Evolutionary conservation across 2,888 invertebrate genomes (phyloP).

Genomic region (Nemurella pictetii): DNA sequence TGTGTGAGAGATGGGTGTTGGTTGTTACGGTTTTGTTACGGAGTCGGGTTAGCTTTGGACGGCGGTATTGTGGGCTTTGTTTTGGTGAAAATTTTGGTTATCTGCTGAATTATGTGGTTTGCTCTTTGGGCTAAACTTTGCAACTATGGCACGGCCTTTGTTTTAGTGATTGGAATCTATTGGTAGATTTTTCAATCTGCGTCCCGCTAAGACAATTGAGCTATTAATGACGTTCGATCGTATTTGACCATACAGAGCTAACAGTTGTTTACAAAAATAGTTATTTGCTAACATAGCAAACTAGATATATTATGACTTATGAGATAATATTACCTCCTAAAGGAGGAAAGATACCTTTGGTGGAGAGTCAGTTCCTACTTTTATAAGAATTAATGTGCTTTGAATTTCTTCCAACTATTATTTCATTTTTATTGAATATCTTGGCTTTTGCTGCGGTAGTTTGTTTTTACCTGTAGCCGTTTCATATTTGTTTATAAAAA

Average conservation of each 20-base stretch:
- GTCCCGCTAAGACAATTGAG: background rate
- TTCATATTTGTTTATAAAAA: too few species aligned
- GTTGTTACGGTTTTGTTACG: background rate
- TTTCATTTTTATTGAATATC: too few species aligned
- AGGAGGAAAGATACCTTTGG: too few species aligned
- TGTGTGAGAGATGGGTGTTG: constrained; percentile 45
- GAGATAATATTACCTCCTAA: too few species aligned
- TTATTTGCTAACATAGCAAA: too few species aligned
- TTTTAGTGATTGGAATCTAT: background rate
- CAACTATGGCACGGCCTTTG: background rate
- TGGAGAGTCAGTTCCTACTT: too few species aligned
- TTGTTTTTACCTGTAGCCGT: too few species aligned
- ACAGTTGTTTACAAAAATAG: background rate
- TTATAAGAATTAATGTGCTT: too few species aligned
- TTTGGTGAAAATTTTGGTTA: background rate
- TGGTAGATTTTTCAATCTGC: background rate
- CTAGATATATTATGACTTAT: too few species aligned
- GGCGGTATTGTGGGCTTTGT: background rate
- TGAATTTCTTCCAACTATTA: too few species aligned
- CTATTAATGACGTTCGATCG: background rate
- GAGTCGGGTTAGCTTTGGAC: background rate
- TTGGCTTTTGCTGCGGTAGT: too few species aligned
- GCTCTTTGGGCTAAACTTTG: background rate
- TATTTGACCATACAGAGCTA: background rate
- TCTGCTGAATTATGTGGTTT: too few species aligned